A percentile compares a stretch with the other conserved stretches of the same genome.
Conservation (phyloP, 2,113 vertebrate genomes). For the Pelecanus crispus region DNA sequence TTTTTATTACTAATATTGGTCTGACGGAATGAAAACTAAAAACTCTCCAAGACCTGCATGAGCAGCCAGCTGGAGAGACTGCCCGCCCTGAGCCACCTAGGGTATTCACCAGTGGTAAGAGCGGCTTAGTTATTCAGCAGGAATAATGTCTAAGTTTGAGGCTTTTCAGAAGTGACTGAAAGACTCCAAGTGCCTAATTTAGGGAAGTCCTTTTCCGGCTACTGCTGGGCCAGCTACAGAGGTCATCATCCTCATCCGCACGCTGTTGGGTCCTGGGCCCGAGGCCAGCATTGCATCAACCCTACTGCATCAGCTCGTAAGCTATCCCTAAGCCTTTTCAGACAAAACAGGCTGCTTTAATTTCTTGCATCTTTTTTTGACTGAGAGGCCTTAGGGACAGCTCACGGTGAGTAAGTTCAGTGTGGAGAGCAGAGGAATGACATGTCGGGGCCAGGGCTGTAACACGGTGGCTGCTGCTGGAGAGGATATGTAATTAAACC, state of each 20-base stretch:
- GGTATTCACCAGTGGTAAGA: background rate
- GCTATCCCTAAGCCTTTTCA: background rate
- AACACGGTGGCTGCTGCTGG: background rate
- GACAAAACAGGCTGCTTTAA: background rate
- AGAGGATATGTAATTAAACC: background rate
- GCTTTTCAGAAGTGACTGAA: slow-evolving; percentile 13
- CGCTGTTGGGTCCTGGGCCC: background rate
- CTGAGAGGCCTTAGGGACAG: background rate
- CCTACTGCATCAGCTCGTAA: background rate
- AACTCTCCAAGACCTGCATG: background rate
- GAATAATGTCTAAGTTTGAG: background rate
- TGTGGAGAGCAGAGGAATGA: background rate
- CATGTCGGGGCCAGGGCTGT: background rate
- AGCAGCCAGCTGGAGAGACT: background rate
- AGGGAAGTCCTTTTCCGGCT: background rate
- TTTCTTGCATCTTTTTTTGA: background rate
- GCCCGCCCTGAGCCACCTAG: rapidly evolving
- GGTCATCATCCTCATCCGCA: background rate
- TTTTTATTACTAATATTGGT: slow-evolving; percentile 44
- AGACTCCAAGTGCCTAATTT: background rate
- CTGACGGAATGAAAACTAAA: slow-evolving; percentile 27
- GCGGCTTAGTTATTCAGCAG: background rate
- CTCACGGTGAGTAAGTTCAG: background rate
- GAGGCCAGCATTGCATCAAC: background rate
- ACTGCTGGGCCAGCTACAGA: background rate